A percentile compares a stretch with the other conserved stretches of the same genome.
Evolutionary conservation across 2,888 invertebrate species (phyloP).

Genomic region (Macropis europaea): DNA sequence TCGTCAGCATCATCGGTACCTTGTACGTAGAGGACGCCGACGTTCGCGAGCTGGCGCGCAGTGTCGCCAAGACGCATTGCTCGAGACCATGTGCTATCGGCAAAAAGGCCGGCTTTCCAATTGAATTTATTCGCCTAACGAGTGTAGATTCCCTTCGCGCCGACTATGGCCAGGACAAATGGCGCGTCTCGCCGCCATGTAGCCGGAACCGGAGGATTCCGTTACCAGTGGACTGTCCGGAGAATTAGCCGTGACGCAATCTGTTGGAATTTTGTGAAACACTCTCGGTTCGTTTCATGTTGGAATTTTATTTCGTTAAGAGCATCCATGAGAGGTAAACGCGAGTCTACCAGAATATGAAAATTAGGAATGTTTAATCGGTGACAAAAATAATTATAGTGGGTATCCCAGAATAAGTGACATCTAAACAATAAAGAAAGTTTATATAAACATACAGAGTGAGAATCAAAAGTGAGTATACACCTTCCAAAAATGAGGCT

Average conservation of each 20-base stretch:
- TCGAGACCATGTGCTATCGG: conserved; percentile 65
- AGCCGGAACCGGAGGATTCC: conserved; percentile 44
- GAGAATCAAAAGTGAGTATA: too few relatives aligned
- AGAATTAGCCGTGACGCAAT: conserved; percentile 37
- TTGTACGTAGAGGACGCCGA: conserved; percentile 49
- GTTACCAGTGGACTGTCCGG: conserved; percentile 49
- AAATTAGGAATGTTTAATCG: too few relatives aligned
- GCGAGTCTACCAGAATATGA: too few relatives aligned
- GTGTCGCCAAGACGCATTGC: conserved; percentile 76
- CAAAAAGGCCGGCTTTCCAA: conserved; percentile 68
- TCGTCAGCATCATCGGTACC: conserved; percentile 43
- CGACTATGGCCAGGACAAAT: conserved; percentile 65
- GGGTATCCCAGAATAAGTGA: too few relatives aligned
- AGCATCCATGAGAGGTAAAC: too few relatives aligned
- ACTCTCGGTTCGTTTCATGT: too few relatives aligned
- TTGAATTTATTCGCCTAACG: conserved; percentile 72
- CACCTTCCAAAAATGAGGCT: too few relatives aligned
- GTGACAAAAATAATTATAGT: too few relatives aligned
- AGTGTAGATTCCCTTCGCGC: conserved; percentile 57
- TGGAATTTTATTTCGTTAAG: too few relatives aligned
- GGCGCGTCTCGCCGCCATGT: conserved; percentile 47
- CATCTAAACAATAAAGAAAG: too few relatives aligned
- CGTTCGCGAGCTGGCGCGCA: conserved; percentile 26
- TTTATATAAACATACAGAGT: too few relatives aligned
- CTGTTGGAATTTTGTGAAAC: too few relatives aligned